These are phyloP conservation scores for Stomatorhinus walkeri DNA, from an alignment of 2,797 vertebrate species.

Conservation along the genomic window DNA sequence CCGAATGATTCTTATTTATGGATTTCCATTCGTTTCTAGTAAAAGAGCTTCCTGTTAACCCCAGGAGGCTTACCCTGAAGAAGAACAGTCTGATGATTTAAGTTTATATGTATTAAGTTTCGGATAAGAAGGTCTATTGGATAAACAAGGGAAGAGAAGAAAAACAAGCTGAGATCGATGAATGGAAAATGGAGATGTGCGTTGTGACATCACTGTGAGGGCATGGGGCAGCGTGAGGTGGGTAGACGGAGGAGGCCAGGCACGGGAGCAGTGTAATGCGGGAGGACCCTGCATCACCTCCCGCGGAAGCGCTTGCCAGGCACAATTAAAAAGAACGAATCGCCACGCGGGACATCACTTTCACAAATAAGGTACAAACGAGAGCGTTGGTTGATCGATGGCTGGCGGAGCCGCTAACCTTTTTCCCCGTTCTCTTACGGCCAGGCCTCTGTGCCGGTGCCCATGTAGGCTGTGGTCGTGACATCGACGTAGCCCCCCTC, in stretches of 20 bases:
- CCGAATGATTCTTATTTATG: not conserved
- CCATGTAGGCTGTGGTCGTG: not conserved
- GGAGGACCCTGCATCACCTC: not conserved
- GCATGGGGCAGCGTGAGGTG: not conserved
- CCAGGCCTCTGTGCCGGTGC: not conserved
- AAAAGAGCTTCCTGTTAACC: not conserved
- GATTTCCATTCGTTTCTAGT: not conserved
- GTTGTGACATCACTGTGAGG: not conserved
- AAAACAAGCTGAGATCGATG: not conserved
- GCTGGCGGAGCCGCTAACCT: conserved; percentile 4
- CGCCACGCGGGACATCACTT: conserved; percentile 4
- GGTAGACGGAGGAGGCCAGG: not conserved
- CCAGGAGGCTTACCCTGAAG: not conserved
- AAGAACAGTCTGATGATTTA: not conserved
- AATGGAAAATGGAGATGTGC: not conserved
- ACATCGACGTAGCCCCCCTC: too few species aligned
- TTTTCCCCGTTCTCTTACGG: not conserved
- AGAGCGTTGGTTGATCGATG: not conserved
- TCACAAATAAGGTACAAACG: not conserved
- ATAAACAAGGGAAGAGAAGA: not conserved
- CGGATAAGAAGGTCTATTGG: not conserved
- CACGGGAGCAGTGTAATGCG: not conserved
- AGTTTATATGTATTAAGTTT: not conserved
- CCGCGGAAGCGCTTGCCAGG: not conserved
- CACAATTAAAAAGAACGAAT: not conserved